Percentiles rank a stretch among this genome's conserved stretches.
phyloP scores from a whole-genome alignment of 64 coral and sea anemone species.

The Catalaphyllia jardinei region DNA sequence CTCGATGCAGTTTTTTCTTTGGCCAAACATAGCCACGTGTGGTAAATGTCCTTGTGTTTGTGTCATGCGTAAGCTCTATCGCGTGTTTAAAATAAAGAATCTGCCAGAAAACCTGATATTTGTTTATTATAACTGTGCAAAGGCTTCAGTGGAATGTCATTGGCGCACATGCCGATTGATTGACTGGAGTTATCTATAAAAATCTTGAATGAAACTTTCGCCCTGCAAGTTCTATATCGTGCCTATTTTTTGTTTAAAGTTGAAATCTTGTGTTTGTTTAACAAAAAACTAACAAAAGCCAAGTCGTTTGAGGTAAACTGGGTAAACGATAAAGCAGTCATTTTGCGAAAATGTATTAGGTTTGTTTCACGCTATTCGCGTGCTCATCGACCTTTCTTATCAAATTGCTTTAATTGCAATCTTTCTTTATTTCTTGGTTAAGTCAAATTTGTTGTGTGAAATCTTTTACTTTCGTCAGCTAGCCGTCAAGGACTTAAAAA shows the following conservation, averaged over 20 bases:
- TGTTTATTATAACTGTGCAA: neutral
- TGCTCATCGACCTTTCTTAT: neutral
- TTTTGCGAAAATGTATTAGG: neutral
- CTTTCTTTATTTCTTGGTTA: neutral
- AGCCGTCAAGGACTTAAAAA: too few species aligned
- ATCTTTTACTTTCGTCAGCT: too few species aligned
- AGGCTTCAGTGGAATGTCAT: neutral
- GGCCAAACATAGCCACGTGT: too few species aligned
- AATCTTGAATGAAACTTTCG: neutral
- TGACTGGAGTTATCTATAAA: neutral
- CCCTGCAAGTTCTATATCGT: neutral
- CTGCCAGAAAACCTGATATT: too few species aligned
- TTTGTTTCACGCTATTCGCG: neutral
- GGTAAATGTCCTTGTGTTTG: too few species aligned
- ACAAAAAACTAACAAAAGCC: neutral
- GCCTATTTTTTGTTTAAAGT: neutral
- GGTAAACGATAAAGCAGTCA: neutral
- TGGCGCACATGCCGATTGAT: too few species aligned
- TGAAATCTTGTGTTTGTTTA: neutral
- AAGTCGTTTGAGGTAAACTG: neutral
- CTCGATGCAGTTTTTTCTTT: too few species aligned
- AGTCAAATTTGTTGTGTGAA: neutral
- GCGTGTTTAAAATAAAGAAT: too few species aligned
- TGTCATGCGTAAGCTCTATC: too few species aligned
- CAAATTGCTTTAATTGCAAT: neutral